These are phyloP conservation scores for Zaprionus inermis DNA, from an alignment of 1,140 invertebrate species.

Conservation along the genomic window DNA sequence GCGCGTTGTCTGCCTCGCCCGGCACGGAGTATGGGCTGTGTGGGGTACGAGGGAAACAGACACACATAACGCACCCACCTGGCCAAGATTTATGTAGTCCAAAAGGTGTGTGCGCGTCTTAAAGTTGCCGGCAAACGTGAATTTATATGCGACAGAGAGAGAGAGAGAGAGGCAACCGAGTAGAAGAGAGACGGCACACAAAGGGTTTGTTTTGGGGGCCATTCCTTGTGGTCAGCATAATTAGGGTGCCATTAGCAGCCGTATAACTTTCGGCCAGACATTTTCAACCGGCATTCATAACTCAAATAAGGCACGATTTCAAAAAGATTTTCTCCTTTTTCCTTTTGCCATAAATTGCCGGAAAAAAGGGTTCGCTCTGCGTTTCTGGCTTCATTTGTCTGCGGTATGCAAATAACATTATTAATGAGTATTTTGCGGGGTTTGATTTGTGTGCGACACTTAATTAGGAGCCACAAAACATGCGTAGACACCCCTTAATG, in stretches of 20 bases:
- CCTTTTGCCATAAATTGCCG: slow-evolving; percentile 59
- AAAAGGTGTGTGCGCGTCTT: slow-evolving; percentile 66
- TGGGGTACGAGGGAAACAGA: background rate
- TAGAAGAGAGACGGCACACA: slow-evolving; percentile 1
- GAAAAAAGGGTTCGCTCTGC: slow-evolving; percentile 46
- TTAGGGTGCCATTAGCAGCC: slow-evolving; percentile 77
- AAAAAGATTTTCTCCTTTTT: slow-evolving; percentile 58
- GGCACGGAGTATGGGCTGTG: slow-evolving; percentile 6
- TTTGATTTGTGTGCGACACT: slow-evolving; percentile 71
- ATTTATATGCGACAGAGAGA: slow-evolving; percentile 63
- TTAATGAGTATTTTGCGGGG: slow-evolving; percentile 64
- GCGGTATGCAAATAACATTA: slow-evolving; percentile 69
- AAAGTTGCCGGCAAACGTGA: slow-evolving; percentile 54
- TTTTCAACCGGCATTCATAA: slow-evolving; percentile 53
- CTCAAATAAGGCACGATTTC: slow-evolving; percentile 46
- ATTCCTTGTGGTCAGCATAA: slow-evolving; percentile 67
- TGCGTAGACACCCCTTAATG: slow-evolving; percentile 21
- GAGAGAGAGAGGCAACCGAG: slow-evolving; percentile 9
- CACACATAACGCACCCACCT: slow-evolving; percentile 64
- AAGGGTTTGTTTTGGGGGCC: slow-evolving; percentile 20
- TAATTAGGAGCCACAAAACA: slow-evolving; percentile 70
- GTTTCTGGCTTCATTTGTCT: slow-evolving; percentile 62
- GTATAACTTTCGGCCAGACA: slow-evolving; percentile 33
- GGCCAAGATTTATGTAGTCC: slow-evolving; percentile 76
- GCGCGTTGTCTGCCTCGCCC: slow-evolving; percentile 69